Percentiles rank a stretch among this genome's conserved stretches.
Evolutionary conservation across 2,797 vertebrate species (phyloP).

Genomic region (Oryzias sinensis): DNA sequence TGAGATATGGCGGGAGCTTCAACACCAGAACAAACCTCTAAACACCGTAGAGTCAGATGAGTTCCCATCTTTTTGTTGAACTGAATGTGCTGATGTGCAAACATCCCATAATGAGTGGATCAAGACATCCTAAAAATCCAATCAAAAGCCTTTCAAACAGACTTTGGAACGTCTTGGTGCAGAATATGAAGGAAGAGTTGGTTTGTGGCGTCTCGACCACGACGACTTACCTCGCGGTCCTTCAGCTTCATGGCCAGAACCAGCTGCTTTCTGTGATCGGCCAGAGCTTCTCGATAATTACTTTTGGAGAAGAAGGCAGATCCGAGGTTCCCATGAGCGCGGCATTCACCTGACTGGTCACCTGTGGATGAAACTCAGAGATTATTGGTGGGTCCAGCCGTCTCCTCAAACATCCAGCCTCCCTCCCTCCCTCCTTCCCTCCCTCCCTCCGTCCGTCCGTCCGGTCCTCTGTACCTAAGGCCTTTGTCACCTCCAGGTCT

Average conservation of each 20-base stretch:
- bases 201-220: neutral
- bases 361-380: slow-evolving; percentile 69
- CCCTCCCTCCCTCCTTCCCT: rapidly evolving
- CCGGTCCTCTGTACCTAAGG: slow-evolving; percentile 52
- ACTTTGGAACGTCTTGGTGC: no score
- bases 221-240: slow-evolving; percentile 83
- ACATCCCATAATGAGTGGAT: no score
- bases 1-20: no score
- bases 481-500: slow-evolving; percentile 96
- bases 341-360: slow-evolving; percentile 94
- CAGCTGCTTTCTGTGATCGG: slow-evolving; percentile 94
- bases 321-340: slow-evolving; percentile 94
- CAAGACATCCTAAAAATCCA: no score
- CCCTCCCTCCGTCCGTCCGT: rapidly evolving
- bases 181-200: no score
- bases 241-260: slow-evolving; percentile 98
- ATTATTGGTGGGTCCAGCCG: neutral
- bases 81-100: no score
- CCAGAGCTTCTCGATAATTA: slow-evolving; percentile 92
- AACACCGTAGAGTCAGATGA: no score
- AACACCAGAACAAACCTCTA: no score
- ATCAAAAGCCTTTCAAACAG: no score
- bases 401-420: neutral
- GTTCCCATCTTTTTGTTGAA: no score
- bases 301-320: slow-evolving; percentile 98